A percentile compares a stretch with the other conserved stretches of the same genome.
These are phyloP conservation scores for Drosophila simulans DNA, from an alignment of 1,140 invertebrate genomes.

Conservation along the genomic window DNA sequence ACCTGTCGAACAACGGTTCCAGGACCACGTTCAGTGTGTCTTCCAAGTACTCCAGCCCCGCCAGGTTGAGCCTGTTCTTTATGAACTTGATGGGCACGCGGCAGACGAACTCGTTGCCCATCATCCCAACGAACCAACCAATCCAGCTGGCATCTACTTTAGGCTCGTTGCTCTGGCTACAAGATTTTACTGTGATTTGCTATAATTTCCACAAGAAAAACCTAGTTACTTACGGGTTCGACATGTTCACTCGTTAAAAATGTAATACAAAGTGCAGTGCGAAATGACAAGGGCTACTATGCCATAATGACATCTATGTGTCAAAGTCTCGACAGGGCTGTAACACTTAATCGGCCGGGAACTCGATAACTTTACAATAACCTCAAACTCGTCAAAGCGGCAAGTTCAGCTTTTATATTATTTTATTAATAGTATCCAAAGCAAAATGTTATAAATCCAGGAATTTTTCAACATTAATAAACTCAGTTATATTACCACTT, in stretches of 20 bases:
- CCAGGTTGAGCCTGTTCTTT: conserved; percentile 51
- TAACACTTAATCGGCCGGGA: too few species aligned
- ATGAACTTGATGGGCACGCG: conserved; percentile 50
- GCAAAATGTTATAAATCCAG: too few species aligned
- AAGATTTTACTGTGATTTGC: too few species aligned
- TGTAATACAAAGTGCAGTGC: too few species aligned
- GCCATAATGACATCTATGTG: too few species aligned
- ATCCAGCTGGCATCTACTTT: conserved; percentile 50
- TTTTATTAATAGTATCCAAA: too few species aligned
- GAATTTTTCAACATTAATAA: too few species aligned
- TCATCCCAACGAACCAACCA: conserved; percentile 44
- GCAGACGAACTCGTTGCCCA: conserved; percentile 52
- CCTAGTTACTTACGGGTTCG: conserved; percentile 2
- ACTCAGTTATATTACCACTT: too few species aligned
- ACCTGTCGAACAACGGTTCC: conserved; percentile 14
- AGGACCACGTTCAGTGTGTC: conserved; percentile 23
- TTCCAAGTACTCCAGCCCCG: conserved; percentile 31
- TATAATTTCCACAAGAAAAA: neutral
- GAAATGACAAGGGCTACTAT: neutral
- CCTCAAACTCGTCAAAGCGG: too few species aligned
- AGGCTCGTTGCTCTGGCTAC: neutral
- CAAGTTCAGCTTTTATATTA: too few species aligned
- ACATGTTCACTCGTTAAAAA: neutral
- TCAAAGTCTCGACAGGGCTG: too few species aligned
- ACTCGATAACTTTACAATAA: too few species aligned